Evolutionary conservation across 2,797 vertebrate genomes (phyloP), one percentile per base, ranked within the genome.

Genomic region (Thunnus albacares): DNA sequence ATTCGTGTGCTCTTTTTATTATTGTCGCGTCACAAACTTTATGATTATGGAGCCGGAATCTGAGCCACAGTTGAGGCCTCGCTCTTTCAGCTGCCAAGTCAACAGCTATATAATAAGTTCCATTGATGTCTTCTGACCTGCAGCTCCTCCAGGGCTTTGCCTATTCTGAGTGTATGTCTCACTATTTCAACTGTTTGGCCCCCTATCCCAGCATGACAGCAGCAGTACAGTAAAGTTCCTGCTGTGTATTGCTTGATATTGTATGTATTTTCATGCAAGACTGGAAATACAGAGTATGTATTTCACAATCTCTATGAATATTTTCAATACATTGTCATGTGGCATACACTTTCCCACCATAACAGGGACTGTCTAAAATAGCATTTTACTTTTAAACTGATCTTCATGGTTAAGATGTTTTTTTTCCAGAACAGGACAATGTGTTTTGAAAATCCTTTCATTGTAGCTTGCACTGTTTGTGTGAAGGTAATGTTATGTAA

Each of bases 61-160:
- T 62, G 38, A 65, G 26, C 56, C 71, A 52, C 43, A 71, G 61
- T 49, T 49, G 55, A 80, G 64, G 41, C 38, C n/a, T 69, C 65
- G 58, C 49, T 55, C 56, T 83, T 83, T 83, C 61, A 69, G 22
- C 49, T 72, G 61, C 38, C 45, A 60, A 71, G 38, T 69, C 77
- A 80, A 56, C 45, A 70, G 61, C 61, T 30, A 55, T 69, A 35
- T 49, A 30, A 59, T 77, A 75, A 55, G 60, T 45, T 56, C 33
- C 24, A 68, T 64, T 69, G 63, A 71, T 81, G 74, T 79, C 5
- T 3, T 77, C 57, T 74, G 55, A 73, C 79, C 63, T 74, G 28
- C 43, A 75, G 51, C 75, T 60, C 62, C 33, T 69, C 58, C 1
- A 30, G 20, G 47, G 49, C 51, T 11, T 64, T 67, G 62, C 1